phyloP scores from a whole-genome alignment of 2,797 vertebrate genomes.

The Borostomias antarcticus region DNA sequence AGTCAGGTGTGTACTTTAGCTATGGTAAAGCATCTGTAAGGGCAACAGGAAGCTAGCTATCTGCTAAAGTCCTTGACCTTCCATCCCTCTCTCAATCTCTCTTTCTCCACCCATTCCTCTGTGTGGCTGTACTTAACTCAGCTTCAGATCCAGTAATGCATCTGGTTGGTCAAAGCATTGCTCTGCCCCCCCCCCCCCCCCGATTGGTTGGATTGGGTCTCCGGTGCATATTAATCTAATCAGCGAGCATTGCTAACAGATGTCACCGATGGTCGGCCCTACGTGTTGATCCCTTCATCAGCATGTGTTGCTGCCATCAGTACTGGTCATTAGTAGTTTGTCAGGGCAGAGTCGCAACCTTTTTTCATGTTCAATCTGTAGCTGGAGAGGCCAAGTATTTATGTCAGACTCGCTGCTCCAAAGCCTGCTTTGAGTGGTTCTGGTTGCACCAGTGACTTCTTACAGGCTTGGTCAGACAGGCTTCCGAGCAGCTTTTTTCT shows the following conservation, averaged over 20 bases:
- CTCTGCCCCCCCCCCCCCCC: slow-evolving; percentile 39
- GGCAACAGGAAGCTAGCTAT: too few species aligned
- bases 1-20: too few species aligned
- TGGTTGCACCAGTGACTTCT: slow-evolving; percentile 35
- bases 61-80: too few species aligned
- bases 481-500: slow-evolving; percentile 33
- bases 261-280: slow-evolving; percentile 60
- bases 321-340: slow-evolving; percentile 66
- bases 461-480: slow-evolving; percentile 19
- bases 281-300: slow-evolving; percentile 66
- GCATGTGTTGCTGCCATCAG: slow-evolving; percentile 69
- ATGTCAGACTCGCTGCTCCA: slow-evolving; percentile 40
- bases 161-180: slow-evolving; percentile 31
- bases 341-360: slow-evolving; percentile 47
- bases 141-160: slow-evolving; percentile 26
- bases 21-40: too few species aligned
- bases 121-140: slow-evolving; percentile 25
- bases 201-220: slow-evolving; percentile 58
- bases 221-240: slow-evolving; percentile 70
- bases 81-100: too few species aligned
- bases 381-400: slow-evolving; percentile 27
- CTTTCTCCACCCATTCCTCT: slow-evolving; percentile 19
- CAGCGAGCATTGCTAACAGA: slow-evolving; percentile 75
- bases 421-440: slow-evolving; percentile 42
- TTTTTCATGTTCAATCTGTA: slow-evolving; percentile 62